Percentiles rank a stretch among this genome's conserved stretches.
phyloP scores from a whole-genome alignment of 2,797 vertebrate genomes.

The Rhynchotus rufescens region DNA sequence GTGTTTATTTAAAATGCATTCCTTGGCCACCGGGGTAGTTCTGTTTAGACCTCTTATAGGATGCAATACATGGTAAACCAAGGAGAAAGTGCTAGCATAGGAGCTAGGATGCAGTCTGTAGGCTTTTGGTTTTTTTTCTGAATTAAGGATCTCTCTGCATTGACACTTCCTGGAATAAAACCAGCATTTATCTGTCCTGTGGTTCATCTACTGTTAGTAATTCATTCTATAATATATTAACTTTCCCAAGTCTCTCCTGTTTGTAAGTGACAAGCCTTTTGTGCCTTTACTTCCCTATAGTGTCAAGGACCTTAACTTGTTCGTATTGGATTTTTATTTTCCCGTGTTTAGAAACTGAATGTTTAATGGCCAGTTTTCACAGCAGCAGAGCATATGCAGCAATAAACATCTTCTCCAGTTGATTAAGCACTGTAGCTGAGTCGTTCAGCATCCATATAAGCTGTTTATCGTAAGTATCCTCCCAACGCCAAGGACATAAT shows the following conservation, averaged over 20 bases:
- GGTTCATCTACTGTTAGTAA: conserved; percentile 28
- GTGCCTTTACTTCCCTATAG: conserved; percentile 24
- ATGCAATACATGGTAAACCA: neutral
- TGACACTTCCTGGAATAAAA: conserved; percentile 10
- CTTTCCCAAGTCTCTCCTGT: neutral
- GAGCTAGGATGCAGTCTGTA: neutral
- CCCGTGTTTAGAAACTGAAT: conserved; percentile 53
- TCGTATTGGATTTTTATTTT: conserved; percentile 70
- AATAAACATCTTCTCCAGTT: conserved; percentile 58
- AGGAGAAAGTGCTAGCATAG: neutral
- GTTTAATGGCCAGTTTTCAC: conserved; percentile 50
- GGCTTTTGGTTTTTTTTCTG: neutral
- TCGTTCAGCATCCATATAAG: conserved; percentile 33
- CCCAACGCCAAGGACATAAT: conserved; percentile 51
- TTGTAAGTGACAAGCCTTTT: conserved; percentile 2
- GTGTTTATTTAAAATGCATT: neutral
- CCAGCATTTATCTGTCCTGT: neutral
- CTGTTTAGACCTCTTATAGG: neutral
- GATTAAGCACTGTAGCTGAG: conserved; percentile 50
- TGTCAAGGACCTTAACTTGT: conserved; percentile 60
- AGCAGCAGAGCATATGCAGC: conserved; percentile 46
- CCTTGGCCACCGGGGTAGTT: neutral
- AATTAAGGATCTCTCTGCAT: neutral
- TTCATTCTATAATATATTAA: conserved; percentile 35
- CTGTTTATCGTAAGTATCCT: conserved; percentile 40